Conservation (phyloP, 2,888 invertebrate genomes). For the Hartigia nigra region DNA sequence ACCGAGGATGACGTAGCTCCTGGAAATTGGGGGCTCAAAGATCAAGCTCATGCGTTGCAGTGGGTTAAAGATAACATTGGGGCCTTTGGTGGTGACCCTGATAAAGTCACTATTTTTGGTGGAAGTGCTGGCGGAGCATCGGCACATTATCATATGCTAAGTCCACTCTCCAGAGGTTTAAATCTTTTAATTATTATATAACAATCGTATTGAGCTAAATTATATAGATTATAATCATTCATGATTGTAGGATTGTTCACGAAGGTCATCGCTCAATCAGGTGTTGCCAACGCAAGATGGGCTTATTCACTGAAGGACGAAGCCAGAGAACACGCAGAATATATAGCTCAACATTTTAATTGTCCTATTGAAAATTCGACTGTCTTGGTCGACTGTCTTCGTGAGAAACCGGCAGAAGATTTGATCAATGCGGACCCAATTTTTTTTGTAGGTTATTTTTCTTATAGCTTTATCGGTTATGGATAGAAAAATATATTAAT, state of each 20-base stretch:
- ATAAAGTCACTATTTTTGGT: constrained; percentile 18
- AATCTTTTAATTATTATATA: not conserved
- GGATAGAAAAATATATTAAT: not conserved
- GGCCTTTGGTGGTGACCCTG: constrained; percentile 17
- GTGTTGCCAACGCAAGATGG: constrained; percentile 20
- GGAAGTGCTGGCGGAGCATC: constrained; percentile 18
- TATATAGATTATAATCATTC: not conserved
- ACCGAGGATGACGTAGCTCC: constrained; percentile 20
- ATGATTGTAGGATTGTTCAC: constrained; percentile 24
- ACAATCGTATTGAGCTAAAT: not conserved
- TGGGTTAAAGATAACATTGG: constrained; percentile 19
- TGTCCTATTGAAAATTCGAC: constrained; percentile 16
- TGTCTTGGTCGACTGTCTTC: constrained; percentile 19
- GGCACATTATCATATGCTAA: constrained; percentile 21
- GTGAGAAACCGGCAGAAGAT: constrained; percentile 10
- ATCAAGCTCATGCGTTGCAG: constrained; percentile 13
- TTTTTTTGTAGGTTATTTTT: constrained; percentile 7
- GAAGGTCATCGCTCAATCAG: constrained; percentile 26
- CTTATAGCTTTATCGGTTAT: not conserved
- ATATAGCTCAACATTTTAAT: constrained; percentile 9
- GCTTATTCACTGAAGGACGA: constrained; percentile 17
- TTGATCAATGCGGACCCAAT: constrained; percentile 13
- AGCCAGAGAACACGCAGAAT: constrained; percentile 15
- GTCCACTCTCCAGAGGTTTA: constrained; percentile 14
- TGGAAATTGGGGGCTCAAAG: constrained; percentile 21